Evolutionary conservation across 2,113 vertebrate species (phyloP).

Genomic region (Ancistrus triradiatus): DNA sequence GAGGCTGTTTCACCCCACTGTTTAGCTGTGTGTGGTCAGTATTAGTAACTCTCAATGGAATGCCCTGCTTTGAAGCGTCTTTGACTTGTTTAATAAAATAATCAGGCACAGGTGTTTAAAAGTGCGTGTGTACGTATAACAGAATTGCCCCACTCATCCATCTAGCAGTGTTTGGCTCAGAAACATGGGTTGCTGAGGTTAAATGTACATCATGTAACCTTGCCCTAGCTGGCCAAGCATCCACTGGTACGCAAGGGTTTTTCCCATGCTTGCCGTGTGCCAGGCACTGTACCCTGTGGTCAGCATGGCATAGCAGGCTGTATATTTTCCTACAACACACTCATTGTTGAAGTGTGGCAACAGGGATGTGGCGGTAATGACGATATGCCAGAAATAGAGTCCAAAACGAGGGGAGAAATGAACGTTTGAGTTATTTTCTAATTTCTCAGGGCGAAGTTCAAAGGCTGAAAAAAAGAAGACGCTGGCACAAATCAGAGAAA

Average conservation of each 20-base stretch:
- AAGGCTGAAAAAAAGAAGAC: background rate
- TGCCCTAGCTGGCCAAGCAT: constrained; percentile 17
- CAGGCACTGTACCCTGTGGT: constrained; percentile 38
- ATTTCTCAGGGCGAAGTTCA: constrained; percentile 9
- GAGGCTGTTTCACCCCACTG: constrained; percentile 3
- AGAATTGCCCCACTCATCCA: constrained; percentile 20
- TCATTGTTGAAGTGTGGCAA: constrained; percentile 36
- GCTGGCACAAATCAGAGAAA: background rate
- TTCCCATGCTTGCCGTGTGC: constrained; percentile 27
- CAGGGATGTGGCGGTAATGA: constrained; percentile 4
- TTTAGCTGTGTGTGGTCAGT: constrained; percentile 12
- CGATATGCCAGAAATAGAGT: constrained; percentile 2
- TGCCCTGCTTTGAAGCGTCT: constrained; percentile 33
- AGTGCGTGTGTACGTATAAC: constrained; percentile 1
- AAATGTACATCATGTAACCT: constrained; percentile 33
- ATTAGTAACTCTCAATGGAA: too few relatives aligned
- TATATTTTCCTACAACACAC: constrained; percentile 45
- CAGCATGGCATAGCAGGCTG: constrained; percentile 22
- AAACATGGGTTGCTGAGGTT: constrained; percentile 28
- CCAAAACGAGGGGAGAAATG: constrained; percentile 9
- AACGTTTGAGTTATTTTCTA: constrained; percentile 2
- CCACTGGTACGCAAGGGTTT: constrained; percentile 36
- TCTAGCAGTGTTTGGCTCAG: constrained; percentile 2
- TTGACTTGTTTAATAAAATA: constrained; percentile 28
- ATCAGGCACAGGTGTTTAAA: constrained; percentile 30